phyloP scores from a whole-genome alignment of 2,888 invertebrate genomes.

The Andrena praecox region DNA sequence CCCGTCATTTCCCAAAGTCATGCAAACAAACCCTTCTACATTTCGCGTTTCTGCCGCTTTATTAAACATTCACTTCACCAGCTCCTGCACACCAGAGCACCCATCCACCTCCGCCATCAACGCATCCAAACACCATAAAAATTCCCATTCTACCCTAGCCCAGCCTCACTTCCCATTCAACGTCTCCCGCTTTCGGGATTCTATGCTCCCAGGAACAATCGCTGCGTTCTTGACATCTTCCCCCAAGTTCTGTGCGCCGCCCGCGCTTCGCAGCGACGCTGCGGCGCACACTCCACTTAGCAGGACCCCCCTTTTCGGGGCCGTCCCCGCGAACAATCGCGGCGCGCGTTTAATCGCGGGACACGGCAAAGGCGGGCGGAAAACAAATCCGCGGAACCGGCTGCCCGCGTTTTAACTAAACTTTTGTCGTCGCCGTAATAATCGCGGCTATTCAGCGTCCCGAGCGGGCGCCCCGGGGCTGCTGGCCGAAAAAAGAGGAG shows the following conservation, averaged over 20 bases:
- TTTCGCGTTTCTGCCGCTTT: too few species aligned
- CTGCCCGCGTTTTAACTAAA: slow-evolving; percentile 47
- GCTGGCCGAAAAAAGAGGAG: slow-evolving; percentile 2
- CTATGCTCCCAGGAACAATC: slow-evolving; percentile 20
- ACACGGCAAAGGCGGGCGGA: slow-evolving; percentile 7
- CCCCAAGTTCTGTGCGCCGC: slow-evolving; percentile 13
- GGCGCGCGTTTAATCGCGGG: slow-evolving; percentile 35
- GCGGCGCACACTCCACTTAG: background rate
- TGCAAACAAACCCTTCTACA: too few species aligned
- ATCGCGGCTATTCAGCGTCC: slow-evolving; percentile 39
- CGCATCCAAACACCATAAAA: background rate
- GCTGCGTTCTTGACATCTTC: slow-evolving; percentile 9
- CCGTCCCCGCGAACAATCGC: slow-evolving; percentile 38
- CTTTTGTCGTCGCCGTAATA: slow-evolving; percentile 56
- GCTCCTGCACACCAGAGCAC: too few species aligned
- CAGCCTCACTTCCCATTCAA: slow-evolving; percentile 3
- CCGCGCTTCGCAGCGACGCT: background rate
- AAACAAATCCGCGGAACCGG: slow-evolving; percentile 32
- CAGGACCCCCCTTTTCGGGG: slow-evolving; percentile 18
- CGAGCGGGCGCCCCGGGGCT: slow-evolving; percentile 5
- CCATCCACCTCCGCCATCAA: background rate
- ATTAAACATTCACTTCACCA: too few species aligned
- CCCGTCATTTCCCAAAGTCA: too few species aligned
- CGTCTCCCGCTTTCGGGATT: background rate
- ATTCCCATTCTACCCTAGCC: background rate